Conservation (phyloP, 2,113 vertebrate species). For the Xenopus borealis region DNA sequence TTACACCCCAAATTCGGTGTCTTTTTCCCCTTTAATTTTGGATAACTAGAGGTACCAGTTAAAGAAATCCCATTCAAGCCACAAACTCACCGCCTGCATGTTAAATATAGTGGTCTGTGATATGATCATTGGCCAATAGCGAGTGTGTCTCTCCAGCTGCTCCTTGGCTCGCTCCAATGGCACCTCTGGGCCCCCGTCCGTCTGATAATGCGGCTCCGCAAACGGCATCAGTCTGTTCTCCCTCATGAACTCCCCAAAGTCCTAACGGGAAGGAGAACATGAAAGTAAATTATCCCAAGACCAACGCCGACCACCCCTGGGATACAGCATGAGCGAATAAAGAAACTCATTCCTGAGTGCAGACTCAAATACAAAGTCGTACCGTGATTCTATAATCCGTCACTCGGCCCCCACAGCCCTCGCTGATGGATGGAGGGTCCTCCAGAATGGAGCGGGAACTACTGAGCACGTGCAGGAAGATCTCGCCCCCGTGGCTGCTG, state of each 20-base stretch:
- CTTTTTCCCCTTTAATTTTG: no score
- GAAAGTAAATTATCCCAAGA: no score
- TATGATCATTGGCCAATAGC: slow-evolving; percentile 99
- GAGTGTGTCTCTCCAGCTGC: slow-evolving; percentile 93
- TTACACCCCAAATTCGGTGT: no score
- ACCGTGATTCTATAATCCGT: slow-evolving; percentile 98
- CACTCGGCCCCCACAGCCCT: slow-evolving; percentile 93
- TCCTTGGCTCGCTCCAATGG: slow-evolving; percentile 87
- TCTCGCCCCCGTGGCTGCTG: slow-evolving; percentile 95
- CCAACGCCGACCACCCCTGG: no score
- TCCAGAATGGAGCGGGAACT: slow-evolving; percentile 93
- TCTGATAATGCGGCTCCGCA: slow-evolving; percentile 76
- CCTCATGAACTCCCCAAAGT: slow-evolving; percentile 99
- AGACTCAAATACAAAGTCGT: no score
- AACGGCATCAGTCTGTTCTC: slow-evolving; percentile 95
- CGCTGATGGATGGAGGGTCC: slow-evolving; percentile 96
- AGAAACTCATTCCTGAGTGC: no score
- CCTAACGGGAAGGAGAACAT: slow-evolving; percentile 69
- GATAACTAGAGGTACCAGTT: no score
- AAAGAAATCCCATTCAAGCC: no score
- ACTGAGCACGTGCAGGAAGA: slow-evolving; percentile 93
- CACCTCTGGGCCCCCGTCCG: slow-evolving; percentile 75
- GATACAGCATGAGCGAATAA: no score
- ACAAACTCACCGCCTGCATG: slow-evolving; percentile 91
- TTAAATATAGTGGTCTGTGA: slow-evolving; percentile 99